These are phyloP conservation scores for Orchesellides sinensis DNA, from an alignment of 2,888 invertebrate species.

Conservation along the genomic window DNA sequence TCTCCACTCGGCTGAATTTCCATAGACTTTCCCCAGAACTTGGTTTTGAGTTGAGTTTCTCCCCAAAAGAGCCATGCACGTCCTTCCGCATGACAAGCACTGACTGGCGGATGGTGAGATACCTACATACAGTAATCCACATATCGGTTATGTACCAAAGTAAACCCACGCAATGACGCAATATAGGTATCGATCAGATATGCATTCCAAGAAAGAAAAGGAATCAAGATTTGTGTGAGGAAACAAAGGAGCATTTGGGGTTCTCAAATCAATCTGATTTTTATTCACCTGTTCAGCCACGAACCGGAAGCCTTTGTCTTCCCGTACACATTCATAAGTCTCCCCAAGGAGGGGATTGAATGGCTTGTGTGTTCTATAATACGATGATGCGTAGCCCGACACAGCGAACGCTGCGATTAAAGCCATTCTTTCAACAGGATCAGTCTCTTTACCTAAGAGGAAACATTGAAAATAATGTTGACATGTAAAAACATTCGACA, in stretches of 20 bases:
- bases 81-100: constrained; percentile 88
- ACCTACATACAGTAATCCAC: constrained; percentile 81
- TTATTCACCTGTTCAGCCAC: constrained; percentile 85
- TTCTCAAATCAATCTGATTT: no score
- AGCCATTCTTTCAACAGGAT: constrained; percentile 85
- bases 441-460: constrained; percentile 79
- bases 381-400: constrained; percentile 85
- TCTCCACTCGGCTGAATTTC: constrained; percentile 88
- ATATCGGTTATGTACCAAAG: no score
- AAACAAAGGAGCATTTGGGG: no score
- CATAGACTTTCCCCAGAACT: constrained; percentile 95
- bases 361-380: constrained; percentile 87
- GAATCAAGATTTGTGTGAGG: no score
- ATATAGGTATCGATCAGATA: no score
- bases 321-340: constrained; percentile 88
- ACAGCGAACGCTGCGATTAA: constrained; percentile 89
- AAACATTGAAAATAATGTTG: background rate
- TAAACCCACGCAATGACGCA: no score
- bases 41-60: constrained; percentile 89
- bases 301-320: constrained; percentile 87
- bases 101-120: constrained; percentile 90
- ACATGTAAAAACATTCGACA: background rate
- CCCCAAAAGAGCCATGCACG: constrained; percentile 88
- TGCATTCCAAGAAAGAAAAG: no score
- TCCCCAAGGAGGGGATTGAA: constrained; percentile 91